Percentiles rank a stretch among this genome's conserved stretches.
Evolutionary conservation across 2,888 invertebrate genomes (phyloP).

Genomic region (Cataglyphis livida): DNA sequence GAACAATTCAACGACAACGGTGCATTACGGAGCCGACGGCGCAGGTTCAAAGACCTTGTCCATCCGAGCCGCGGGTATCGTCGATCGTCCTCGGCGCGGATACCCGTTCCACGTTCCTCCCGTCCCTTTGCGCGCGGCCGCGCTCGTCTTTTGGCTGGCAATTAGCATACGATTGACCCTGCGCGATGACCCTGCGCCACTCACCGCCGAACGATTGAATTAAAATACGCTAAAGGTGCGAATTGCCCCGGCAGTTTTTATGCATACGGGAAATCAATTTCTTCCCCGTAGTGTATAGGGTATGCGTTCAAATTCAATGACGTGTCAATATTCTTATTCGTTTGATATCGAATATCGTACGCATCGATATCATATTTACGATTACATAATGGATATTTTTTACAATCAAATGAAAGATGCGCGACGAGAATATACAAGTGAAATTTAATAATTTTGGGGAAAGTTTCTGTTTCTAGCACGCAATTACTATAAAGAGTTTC

Average conservation of each 20-base stretch:
- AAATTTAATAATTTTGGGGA: background rate
- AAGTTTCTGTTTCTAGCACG: background rate
- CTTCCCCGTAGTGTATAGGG: background rate
- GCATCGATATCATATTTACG: background rate
- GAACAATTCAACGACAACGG: constrained; percentile 85
- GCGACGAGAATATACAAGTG: background rate
- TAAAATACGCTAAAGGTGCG: constrained; percentile 78
- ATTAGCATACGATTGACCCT: constrained; percentile 85
- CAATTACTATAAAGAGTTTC: background rate
- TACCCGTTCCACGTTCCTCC: constrained; percentile 54
- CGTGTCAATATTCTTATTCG: background rate
- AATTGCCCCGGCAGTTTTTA: constrained; percentile 63
- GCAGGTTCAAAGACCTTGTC: constrained; percentile 81
- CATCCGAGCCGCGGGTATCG: constrained; percentile 65
- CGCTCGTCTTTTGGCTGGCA: constrained; percentile 82
- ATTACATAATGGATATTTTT: background rate
- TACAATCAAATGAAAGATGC: background rate
- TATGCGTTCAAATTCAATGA: background rate
- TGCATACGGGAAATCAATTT: constrained; percentile 45
- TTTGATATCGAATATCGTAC: background rate
- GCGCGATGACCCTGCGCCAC: constrained; percentile 77
- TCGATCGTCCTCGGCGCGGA: constrained; percentile 69
- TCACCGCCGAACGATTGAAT: constrained; percentile 81
- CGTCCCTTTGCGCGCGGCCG: constrained; percentile 65
- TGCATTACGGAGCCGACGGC: constrained; percentile 82